Evolutionary conservation across 2,113 vertebrate genomes (phyloP), one percentile per base, ranked within the genome.

Genomic region (Engraulis encrasicolus): DNA sequence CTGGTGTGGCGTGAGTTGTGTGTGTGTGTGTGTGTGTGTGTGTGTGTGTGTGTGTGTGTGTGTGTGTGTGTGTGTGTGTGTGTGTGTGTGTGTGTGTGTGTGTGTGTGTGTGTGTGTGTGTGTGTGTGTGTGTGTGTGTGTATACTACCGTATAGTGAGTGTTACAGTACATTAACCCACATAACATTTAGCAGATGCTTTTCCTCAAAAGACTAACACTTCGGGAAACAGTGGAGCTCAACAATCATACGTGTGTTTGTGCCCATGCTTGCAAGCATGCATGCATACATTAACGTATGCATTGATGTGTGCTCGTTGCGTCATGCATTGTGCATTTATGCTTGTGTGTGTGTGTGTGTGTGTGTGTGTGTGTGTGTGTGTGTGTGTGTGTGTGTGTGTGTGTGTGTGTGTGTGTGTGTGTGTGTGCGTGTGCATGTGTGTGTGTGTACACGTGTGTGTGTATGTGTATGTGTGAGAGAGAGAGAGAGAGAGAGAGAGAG

Each of bases 21-120:
- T 84, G 50, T 79, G 77, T 27, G 9, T 66, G n/a, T 66, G 58
- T 66, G 23, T 66, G 58, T 31, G 23, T 27, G 58, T 66, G 58
- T 31, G 58, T 2, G 54, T 58, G 50, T 52, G 50, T 17, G 50
- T 52, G 12, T 52, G 50, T 52, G 3, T 52, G 50, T 1, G 19
- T 52, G n/a, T 52, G 50, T 52, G 50, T 52, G 50, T 52, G 2
- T 2, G 12, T 52, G 50, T 52, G 50, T 52, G 50, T 52, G 3
- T 52, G 50, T 52, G 50, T 52, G 50, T 11, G 50, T 11, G 12
- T 2, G 50, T 18, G 50, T 11, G 50, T n/a, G 50, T 52, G 50
- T 2, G 50, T 11, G 12, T 11, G 50, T 52, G 50, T 2, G 50
- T 52, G 50, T n/a, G n/a, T n/a, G n/a, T n/a, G n/a, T n/a, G 40